Conservation (phyloP, 2,888 invertebrate genomes). For the Epiblema foenella region DNA sequence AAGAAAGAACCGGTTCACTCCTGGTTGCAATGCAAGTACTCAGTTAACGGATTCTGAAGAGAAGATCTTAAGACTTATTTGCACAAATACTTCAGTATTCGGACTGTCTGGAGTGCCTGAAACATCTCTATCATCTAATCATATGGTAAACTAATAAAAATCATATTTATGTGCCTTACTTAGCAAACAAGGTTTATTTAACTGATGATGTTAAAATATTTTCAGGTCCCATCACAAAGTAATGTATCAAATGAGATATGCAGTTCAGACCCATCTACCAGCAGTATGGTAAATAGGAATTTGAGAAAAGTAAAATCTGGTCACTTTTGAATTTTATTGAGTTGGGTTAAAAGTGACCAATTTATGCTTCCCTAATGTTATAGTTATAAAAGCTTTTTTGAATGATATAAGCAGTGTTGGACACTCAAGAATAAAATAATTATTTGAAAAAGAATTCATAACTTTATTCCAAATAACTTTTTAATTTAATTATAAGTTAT, state of each 20-base stretch:
- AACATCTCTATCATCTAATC: constrained; percentile 56
- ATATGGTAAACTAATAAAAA: constrained; percentile 54
- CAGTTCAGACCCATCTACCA: constrained; percentile 56
- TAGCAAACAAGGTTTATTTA: neutral
- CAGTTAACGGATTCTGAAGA: constrained; percentile 68
- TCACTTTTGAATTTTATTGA: no score
- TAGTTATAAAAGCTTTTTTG: no score
- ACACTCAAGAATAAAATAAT: no score
- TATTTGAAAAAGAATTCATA: no score
- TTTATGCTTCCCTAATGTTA: no score
- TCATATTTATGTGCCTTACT: no score
- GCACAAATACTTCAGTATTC: constrained; percentile 66
- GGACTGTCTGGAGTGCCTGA: constrained; percentile 67
- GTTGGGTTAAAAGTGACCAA: no score
- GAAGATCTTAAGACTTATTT: constrained; percentile 66
- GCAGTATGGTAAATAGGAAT: constrained; percentile 55
- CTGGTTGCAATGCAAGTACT: constrained; percentile 60
- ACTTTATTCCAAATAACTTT: no score
- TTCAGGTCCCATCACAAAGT: constrained; percentile 54
- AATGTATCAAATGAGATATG: constrained; percentile 57
- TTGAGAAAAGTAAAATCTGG: no score
- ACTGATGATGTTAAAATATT: constrained; percentile 25
- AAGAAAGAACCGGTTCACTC: constrained; percentile 65
- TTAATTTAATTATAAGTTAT: no score
- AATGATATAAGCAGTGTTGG: no score